phyloP scores from a whole-genome alignment of 2,888 invertebrate genomes.

The Zygothrica quintamaculata region DNA sequence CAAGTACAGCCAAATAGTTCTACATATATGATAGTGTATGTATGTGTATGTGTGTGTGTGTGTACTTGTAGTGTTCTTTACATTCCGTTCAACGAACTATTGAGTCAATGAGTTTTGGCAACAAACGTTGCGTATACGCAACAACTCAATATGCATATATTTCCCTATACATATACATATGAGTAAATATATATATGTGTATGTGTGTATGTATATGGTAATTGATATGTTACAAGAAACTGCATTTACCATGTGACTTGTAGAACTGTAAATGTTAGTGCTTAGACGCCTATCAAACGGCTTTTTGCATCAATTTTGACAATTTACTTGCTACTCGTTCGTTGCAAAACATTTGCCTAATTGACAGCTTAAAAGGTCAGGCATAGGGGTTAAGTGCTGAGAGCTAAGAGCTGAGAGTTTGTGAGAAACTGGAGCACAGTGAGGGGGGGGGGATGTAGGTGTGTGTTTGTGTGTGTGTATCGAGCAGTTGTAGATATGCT shows the following conservation, averaged over 20 bases:
- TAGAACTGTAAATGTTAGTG: slow-evolving; percentile 7
- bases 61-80: slow-evolving; percentile 13
- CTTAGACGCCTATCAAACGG: background rate
- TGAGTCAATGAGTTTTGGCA: slow-evolving; percentile 23
- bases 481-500: background rate
- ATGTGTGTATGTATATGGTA: slow-evolving; percentile 3
- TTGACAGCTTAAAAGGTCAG: slow-evolving; percentile 13
- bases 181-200: background rate
- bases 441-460: background rate
- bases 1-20: slow-evolving; percentile 32
- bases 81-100: slow-evolving; percentile 9
- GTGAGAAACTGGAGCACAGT: background rate
- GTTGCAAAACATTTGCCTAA: slow-evolving; percentile 22
- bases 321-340: background rate
- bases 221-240: slow-evolving; percentile 34
- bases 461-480: no score
- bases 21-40: slow-evolving; percentile 14
- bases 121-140: slow-evolving; percentile 50
- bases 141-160: slow-evolving; percentile 36
- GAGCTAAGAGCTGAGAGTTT: no score
- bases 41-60: slow-evolving; percentile 12
- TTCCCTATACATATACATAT: background rate
- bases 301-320: background rate
- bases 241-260: slow-evolving; percentile 6
- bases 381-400: background rate